Conservation (phyloP, 1,140 invertebrate genomes). For the Odontomachus brunneus region DNA sequence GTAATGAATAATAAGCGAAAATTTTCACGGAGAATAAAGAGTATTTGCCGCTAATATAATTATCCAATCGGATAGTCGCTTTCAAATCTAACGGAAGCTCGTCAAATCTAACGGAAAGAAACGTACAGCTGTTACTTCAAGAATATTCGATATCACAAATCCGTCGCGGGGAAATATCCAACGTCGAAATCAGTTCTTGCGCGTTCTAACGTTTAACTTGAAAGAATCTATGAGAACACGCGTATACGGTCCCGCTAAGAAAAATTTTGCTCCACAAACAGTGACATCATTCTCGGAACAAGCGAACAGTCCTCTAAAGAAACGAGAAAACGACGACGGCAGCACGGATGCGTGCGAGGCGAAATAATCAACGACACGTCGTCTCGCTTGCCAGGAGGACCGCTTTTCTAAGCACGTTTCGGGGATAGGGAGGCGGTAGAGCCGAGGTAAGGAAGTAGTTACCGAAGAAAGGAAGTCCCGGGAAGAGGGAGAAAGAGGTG, state of each 20-base stretch:
- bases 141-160: not conserved
- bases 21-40: not conserved
- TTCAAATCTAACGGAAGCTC: not conserved
- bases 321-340: not conserved
- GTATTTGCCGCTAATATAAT: not conserved
- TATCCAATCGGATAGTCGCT: not conserved
- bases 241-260: not conserved
- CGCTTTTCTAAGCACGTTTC: conserved; percentile 69
- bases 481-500: conserved; percentile 31
- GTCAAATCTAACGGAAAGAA: not conserved
- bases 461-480: conserved; percentile 33
- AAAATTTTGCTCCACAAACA: not conserved
- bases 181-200: no score
- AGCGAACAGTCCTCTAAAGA: not conserved
- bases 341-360: conserved; percentile 8
- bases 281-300: not conserved
- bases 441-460: conserved; percentile 39
- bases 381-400: conserved; percentile 13
- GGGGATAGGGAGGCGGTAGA: conserved; percentile 38
- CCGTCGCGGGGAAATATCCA: no score
- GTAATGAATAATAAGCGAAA: not conserved
- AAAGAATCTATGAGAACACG: no score
- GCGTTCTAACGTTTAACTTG: no score
- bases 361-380: conserved; percentile 50
- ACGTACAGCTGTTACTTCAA: not conserved